These are phyloP conservation scores for Clusia tigrina DNA, from an alignment of 2,888 invertebrate genomes.

Conservation along the genomic window DNA sequence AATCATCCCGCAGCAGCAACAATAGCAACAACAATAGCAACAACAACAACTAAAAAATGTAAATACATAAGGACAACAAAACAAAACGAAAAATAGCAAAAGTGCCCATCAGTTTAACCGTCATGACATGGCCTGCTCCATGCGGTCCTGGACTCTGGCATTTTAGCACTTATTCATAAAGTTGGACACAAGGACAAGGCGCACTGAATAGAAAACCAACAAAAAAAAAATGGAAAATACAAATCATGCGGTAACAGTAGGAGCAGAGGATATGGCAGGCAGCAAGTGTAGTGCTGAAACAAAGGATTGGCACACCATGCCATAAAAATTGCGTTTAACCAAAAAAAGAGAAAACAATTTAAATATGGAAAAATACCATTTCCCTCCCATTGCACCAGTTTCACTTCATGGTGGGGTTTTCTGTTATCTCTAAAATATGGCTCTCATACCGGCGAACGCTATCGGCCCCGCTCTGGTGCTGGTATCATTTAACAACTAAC, in stretches of 20 bases:
- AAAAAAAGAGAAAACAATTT: too few species aligned
- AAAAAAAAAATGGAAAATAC: constrained; percentile 35
- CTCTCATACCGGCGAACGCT: background rate
- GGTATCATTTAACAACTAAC: too few species aligned
- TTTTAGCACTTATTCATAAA: constrained; percentile 59
- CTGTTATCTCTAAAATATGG: background rate
- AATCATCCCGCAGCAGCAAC: constrained; percentile 46
- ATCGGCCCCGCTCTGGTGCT: too few species aligned
- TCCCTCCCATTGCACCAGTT: background rate
- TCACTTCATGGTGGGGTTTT: background rate
- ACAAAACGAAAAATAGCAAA: constrained; percentile 26
- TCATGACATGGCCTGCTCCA: constrained; percentile 62
- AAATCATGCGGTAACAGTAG: background rate
- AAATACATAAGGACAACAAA: constrained; percentile 1
- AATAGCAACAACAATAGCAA: constrained; percentile 22
- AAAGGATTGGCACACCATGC: too few species aligned
- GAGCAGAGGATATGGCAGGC: too few species aligned
- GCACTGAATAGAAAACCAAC: constrained; percentile 34
- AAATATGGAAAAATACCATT: too few species aligned
- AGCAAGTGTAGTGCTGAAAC: too few species aligned
- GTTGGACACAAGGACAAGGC: constrained; percentile 33
- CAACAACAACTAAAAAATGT: constrained; percentile 15
- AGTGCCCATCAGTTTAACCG: constrained; percentile 63
- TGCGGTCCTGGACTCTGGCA: constrained; percentile 60
- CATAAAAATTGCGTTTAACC: background rate